Evolutionary conservation across 2,797 vertebrate species (phyloP).

Genomic region (Balearica regulorum): DNA sequence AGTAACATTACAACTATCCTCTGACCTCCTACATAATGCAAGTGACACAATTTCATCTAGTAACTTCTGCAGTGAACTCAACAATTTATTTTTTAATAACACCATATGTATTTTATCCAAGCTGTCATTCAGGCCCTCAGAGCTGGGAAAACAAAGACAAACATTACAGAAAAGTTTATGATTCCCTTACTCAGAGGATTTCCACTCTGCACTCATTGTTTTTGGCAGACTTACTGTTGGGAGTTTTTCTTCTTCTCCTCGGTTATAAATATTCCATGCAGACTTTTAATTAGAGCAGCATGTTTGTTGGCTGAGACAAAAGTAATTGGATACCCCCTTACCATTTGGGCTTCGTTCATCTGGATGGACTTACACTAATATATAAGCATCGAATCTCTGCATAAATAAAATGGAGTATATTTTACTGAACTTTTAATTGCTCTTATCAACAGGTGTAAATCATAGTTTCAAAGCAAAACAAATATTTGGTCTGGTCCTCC

Average conservation of each 20-base stretch:
- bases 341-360: background rate
- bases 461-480: background rate
- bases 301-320: constrained; percentile 45
- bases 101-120: constrained; percentile 17
- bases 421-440: background rate
- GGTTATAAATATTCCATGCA: constrained; percentile 62
- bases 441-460: background rate
- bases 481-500: background rate
- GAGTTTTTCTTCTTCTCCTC: constrained; percentile 15
- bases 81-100: background rate
- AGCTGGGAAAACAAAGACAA: constrained; percentile 34
- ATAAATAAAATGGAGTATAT: background rate
- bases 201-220: constrained; percentile 20
- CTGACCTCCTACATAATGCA: background rate
- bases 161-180: background rate
- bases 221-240: constrained; percentile 32
- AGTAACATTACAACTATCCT: background rate
- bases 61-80: background rate
- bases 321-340: constrained; percentile 1
- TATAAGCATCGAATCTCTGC: background rate
- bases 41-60: background rate
- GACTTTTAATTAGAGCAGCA: constrained; percentile 61
- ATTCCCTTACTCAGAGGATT: constrained; percentile 10
- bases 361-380: constrained; percentile 1
- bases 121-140: background rate